Base-by-base conservation (phyloP, 2,797 vertebrate species). In the Sphenodon punctatus region DNA sequence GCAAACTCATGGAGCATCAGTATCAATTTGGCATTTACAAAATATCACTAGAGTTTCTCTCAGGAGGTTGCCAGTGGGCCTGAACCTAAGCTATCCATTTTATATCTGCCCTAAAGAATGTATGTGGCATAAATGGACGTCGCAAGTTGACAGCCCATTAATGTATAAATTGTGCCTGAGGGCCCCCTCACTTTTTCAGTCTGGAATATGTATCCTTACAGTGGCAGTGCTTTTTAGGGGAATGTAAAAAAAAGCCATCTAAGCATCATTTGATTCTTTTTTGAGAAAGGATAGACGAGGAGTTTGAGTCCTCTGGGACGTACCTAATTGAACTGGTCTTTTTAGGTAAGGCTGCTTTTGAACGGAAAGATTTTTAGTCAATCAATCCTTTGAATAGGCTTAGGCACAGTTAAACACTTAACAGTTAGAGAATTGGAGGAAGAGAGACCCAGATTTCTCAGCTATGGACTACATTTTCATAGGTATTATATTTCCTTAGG, bases 261-360 rank as follows among this genome's bases (percentile, higher is more conserved):
- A 92, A 80, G 88, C 88, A 84, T 88, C 90, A 92, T 82, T 92
- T 92, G 89, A 88, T 84, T 91, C 86, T 93, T 90, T 90, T 91
- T 71, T 88, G 80, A 76, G 89, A 92, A 93, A 87, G 84, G 89
- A 90, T 83, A 88, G 78, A 66, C 81, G 80, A 88, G 89, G 92
- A 84, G 91, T 78, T 58, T 89, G 86, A 90, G 84, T 84, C 89
- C 86, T 86, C 48, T 80, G 84, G 86, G 89, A 90, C 73, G 86
- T 89, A 91, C 91, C 88, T 89, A 90, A 93, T 89, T 91, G 74
- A 76, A 81, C 5, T 83, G 73, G 78, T 76, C 84, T 82, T 89
- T 91, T 92, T 88, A 86, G 22, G 82, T 80, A 84, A 78, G 89
- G 49, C 36, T 81, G 75, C 89, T 86, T 91, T 60, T 66, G 71